phyloP scores from a whole-genome alignment of 2,797 vertebrate genomes.

The Pangasius krempfi region DNA sequence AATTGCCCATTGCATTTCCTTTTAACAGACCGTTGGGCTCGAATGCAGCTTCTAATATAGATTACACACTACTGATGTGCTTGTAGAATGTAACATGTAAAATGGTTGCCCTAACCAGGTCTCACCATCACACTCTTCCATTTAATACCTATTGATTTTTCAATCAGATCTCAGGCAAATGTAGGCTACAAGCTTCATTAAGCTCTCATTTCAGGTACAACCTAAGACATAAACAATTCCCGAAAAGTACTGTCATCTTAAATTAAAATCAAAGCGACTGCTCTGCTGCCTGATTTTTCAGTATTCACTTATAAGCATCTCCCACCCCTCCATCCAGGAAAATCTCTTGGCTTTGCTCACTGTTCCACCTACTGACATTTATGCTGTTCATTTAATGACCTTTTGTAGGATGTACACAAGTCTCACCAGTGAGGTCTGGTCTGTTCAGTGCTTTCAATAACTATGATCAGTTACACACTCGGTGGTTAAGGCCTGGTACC shows the following conservation, averaged over 20 bases:
- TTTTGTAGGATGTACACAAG: not conserved
- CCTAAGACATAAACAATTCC: constrained; percentile 13
- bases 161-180: constrained; percentile 21
- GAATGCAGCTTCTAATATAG: not conserved
- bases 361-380: constrained; percentile 3
- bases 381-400: constrained; percentile 16
- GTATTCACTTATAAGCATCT: not conserved
- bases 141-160: constrained; percentile 35
- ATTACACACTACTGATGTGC: not conserved
- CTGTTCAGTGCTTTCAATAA: not conserved
- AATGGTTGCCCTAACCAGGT: not conserved
- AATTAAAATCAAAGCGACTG: constrained; percentile 1
- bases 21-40: not conserved
- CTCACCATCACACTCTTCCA: constrained; percentile 1
- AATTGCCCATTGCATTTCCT: not conserved
- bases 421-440: not conserved
- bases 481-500: not conserved
- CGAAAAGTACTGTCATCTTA: constrained; percentile 8
- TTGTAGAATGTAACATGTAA: constrained; percentile 2
- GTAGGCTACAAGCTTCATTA: constrained; percentile 38
- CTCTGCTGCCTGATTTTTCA: not conserved
- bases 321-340: not conserved
- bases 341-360: not conserved
- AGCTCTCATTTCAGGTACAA: constrained; percentile 35
- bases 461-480: not conserved